phyloP scores from a whole-genome alignment of 2,888 invertebrate species.

The Hemicrepidius hirtus region DNA sequence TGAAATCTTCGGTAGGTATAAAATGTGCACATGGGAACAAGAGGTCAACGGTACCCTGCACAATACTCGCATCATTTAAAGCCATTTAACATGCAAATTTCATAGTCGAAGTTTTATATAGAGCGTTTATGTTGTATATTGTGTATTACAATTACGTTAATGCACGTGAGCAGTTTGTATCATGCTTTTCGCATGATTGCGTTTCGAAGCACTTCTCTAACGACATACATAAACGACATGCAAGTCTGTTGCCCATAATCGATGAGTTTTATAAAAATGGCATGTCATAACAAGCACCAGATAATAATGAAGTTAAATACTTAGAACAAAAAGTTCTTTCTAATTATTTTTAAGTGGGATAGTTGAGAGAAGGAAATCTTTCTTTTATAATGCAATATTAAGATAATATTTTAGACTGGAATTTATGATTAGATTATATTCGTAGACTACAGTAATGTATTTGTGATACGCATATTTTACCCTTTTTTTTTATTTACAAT shows the following conservation, averaged over 20 bases:
- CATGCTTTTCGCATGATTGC: constrained; percentile 41
- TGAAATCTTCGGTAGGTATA: constrained; percentile 32
- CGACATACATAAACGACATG: constrained; percentile 18
- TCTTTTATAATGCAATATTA: too few relatives aligned
- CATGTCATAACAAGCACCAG: too few relatives aligned
- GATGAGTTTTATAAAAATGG: too few relatives aligned
- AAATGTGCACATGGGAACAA: constrained; percentile 38
- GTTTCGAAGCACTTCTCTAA: constrained; percentile 12
- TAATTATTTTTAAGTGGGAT: too few relatives aligned
- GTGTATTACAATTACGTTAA: constrained; percentile 39
- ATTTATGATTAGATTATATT: too few relatives aligned
- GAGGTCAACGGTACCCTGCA: constrained; percentile 39
- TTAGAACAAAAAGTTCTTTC: too few relatives aligned
- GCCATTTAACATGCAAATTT: constrained; percentile 42
- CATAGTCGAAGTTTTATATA: constrained; percentile 36
- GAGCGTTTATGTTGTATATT: constrained; percentile 36
- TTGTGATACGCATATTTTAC: too few relatives aligned
- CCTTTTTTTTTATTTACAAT: too few relatives aligned
- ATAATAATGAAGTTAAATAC: too few relatives aligned
- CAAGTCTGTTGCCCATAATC: not conserved
- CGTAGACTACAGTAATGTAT: too few relatives aligned
- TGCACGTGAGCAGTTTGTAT: constrained; percentile 35
- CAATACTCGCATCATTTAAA: constrained; percentile 39
- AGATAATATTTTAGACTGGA: too few relatives aligned
- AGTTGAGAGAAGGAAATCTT: too few relatives aligned